Evolutionary conservation across 2,888 invertebrate genomes (phyloP), one percentile per base, ranked within the genome.

Genomic region (Eurytoma adleriae): DNA sequence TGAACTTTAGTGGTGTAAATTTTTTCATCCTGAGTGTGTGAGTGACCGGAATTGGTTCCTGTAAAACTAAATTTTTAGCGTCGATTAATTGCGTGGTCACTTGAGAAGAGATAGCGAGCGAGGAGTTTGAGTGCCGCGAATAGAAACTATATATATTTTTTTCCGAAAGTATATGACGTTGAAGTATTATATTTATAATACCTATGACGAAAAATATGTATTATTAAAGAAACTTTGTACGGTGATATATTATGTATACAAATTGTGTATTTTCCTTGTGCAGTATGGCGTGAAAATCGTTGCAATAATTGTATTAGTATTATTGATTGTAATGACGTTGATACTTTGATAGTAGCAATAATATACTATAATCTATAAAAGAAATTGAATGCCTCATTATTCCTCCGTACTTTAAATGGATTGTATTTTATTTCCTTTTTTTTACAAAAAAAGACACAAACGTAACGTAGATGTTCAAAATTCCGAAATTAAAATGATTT

Each of bases 231-330:
- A 77, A 54, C 20, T 62, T 57, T 72, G 24, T 67, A 79, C 61
- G 66, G 48, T 66, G 68, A 57, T 67, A 54, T 61, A 73, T 61
- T n/a, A 59, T 16, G 30, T 30, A 64, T 56, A 14, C 3, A 30
- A 30, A 14, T 52, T 40, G 27, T 40, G 61, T 56, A 73, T 69
- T 74, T 64, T 70, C 12, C 52, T 70, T 73, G 62, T 78, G 66
- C 50, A 24, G 20, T 69, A 30, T 52, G 73, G 48, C 69, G 50
- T 67, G 62, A 77, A 54, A 56, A 54, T 20, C 56, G 57, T 72
- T 67, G 59, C 56, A 71, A 78, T 71, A 72, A 64, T 70, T 59
- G 48, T 78, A 76, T 52, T 48, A 66, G 59, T 57, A 75, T 81
- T 75, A 27, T 30, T 52, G 14, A 75, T 69, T 75, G 24, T 52